phyloP scores from a whole-genome alignment of 2,888 invertebrate genomes.

The Diachrysia chrysitis region DNA sequence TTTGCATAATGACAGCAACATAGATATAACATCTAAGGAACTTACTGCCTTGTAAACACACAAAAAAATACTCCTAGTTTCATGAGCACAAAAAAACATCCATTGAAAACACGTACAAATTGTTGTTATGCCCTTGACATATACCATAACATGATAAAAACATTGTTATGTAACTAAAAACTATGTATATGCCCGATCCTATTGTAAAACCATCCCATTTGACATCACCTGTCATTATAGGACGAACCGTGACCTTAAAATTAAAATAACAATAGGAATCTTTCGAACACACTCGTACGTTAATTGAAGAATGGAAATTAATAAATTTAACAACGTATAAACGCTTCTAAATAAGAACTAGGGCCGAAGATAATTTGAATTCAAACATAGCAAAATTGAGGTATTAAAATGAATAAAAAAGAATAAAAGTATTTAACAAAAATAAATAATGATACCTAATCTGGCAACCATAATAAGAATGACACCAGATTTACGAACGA shows the following conservation, averaged over 20 bases:
- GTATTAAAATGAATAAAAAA: too few species aligned
- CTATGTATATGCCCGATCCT: slow-evolving; percentile 18
- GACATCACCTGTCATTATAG: slow-evolving; percentile 21
- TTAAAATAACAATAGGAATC: slow-evolving; percentile 25
- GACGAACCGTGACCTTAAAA: slow-evolving; percentile 16
- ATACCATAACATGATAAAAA: slow-evolving; percentile 26
- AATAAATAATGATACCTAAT: slow-evolving; percentile 16
- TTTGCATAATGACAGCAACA: too few species aligned
- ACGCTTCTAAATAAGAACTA: neutral
- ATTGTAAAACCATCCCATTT: slow-evolving; percentile 41
- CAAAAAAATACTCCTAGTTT: neutral
- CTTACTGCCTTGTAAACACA: too few species aligned
- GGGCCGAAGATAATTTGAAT: too few species aligned
- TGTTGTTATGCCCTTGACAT: slow-evolving; percentile 33
- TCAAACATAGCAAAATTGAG: neutral
- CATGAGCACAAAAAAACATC: neutral
- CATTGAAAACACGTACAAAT: neutral
- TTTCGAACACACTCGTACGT: slow-evolving; percentile 1
- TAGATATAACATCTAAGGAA: too few species aligned
- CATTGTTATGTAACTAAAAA: slow-evolving; percentile 22
- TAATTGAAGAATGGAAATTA: neutral
- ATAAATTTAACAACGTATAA: neutral
- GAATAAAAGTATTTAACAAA: neutral
- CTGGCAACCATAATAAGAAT: slow-evolving; percentile 21
- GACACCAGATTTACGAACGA: slow-evolving; percentile 18